Evolutionary conservation across 2,797 vertebrate genomes (phyloP).

Genomic region (Pelobates cultripes): DNA sequence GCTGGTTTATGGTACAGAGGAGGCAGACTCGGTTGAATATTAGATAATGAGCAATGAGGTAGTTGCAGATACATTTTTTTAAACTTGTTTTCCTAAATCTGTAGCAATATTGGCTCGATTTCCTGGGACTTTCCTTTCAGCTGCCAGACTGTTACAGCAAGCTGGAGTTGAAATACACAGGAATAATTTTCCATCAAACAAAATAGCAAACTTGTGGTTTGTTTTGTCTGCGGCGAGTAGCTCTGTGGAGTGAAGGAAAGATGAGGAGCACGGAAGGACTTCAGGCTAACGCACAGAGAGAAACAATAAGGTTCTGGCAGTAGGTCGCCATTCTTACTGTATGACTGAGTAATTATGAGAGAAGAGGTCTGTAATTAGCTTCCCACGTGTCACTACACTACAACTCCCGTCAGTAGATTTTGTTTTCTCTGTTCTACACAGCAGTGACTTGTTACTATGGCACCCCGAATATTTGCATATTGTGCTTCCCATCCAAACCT

Average conservation of each 20-base stretch:
- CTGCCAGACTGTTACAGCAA: neutral
- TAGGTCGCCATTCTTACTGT: neutral
- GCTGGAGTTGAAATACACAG: slow-evolving; percentile 2
- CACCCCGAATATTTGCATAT: too few species aligned
- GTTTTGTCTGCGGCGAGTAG: slow-evolving; percentile 41
- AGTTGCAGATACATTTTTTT: neutral
- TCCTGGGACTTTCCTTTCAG: slow-evolving; percentile 23
- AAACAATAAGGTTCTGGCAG: slow-evolving; percentile 8
- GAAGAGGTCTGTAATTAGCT: too few species aligned
- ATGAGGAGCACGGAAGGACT: slow-evolving; percentile 12
- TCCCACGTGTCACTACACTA: too few species aligned
- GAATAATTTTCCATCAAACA: slow-evolving; percentile 14
- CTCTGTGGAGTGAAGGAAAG: neutral
- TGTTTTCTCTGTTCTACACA: too few species aligned
- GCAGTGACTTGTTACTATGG: too few species aligned
- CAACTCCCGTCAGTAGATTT: too few species aligned
- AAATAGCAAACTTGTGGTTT: slow-evolving; percentile 29
- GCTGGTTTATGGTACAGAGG: too few species aligned
- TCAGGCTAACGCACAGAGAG: slow-evolving; percentile 7
- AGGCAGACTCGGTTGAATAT: too few species aligned
- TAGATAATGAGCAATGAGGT: neutral
- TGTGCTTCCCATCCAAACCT: too few species aligned
- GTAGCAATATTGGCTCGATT: neutral
- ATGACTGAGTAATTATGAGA: too few species aligned
- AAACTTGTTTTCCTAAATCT: neutral